phyloP scores from a whole-genome alignment of 2,113 vertebrate species.

The Lontra canadensis region DNA sequence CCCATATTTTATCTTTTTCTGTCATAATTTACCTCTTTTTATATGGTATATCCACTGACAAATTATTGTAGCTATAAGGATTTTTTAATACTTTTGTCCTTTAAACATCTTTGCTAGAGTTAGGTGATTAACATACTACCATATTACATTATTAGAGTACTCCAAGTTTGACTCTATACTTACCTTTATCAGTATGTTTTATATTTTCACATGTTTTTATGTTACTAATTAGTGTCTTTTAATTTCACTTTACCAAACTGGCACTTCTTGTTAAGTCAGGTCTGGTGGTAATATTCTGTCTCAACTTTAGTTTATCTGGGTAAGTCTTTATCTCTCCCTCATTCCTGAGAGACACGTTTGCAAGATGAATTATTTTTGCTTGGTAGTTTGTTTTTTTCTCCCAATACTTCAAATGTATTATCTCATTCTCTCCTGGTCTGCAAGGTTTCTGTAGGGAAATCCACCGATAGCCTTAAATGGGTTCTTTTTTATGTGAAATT shows the following conservation, averaged over 20 bases:
- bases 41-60: background rate
- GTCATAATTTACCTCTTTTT: background rate
- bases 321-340: background rate
- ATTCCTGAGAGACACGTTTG: background rate
- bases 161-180: background rate
- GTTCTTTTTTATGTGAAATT: background rate
- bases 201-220: background rate
- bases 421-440: background rate
- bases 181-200: background rate
- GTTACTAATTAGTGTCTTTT: background rate
- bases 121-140: background rate
- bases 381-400: background rate
- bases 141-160: background rate
- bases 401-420: background rate
- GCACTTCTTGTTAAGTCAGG: background rate
- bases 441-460: background rate
- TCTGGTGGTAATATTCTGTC: background rate
- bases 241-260: background rate
- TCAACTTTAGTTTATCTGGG: background rate
- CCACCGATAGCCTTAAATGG: background rate
- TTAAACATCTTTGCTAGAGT: background rate
- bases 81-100: background rate
- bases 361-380: background rate
- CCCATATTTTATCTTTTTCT: background rate
- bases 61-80: background rate